Evolutionary conservation across 1,140 invertebrate species (phyloP).

Genomic region (Melanaphis sacchari): DNA sequence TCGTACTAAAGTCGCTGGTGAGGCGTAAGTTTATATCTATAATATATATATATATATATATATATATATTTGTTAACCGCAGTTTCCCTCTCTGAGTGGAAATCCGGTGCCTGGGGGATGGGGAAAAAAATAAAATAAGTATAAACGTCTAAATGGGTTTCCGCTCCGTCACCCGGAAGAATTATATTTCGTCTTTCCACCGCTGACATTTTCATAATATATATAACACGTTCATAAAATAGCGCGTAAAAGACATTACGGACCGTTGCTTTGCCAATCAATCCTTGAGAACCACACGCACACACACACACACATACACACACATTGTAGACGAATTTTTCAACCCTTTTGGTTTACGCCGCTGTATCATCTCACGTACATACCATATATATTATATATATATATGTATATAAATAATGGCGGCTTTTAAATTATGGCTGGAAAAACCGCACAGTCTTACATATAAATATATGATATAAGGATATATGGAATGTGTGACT

Average conservation of each 20-base stretch:
- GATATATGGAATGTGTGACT: background rate
- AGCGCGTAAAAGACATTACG: conserved; percentile 50
- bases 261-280: conserved; percentile 52
- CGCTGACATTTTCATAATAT: background rate
- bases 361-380: background rate
- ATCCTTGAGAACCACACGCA: background rate
- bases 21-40: background rate
- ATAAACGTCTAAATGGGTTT: conserved; percentile 57
- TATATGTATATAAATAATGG: background rate
- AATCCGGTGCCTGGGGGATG: conserved; percentile 16
- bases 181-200: conserved; percentile 52
- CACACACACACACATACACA: background rate
- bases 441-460: background rate
- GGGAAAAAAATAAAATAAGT: conserved; percentile 3
- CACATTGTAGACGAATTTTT: background rate
- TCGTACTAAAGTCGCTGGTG: background rate
- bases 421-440: conserved; percentile 9
- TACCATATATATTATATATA: background rate
- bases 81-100: background rate
- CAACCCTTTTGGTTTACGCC: conserved; percentile 28
- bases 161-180: conserved; percentile 56
- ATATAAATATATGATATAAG: background rate
- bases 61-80: background rate
- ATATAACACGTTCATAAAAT: conserved; percentile 6
- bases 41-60: background rate